A percentile compares a stretch with the other conserved stretches of the same genome.
phyloP scores from a whole-genome alignment of 2,888 invertebrate genomes.

The Acleris literana region DNA sequence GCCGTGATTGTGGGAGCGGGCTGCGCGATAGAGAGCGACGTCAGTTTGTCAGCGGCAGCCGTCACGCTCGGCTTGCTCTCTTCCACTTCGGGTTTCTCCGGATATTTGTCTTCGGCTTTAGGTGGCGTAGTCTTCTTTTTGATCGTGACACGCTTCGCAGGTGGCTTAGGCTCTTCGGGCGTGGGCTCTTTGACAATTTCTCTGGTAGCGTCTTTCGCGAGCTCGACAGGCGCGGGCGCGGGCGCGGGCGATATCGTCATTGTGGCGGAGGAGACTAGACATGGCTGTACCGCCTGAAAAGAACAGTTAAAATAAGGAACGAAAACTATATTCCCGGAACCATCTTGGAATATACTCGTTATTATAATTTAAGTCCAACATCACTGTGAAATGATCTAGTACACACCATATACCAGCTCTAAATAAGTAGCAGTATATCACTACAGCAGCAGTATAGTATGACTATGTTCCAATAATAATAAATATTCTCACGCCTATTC shows the following conservation, averaged over 20 bases:
- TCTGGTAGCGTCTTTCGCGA: constrained; percentile 59
- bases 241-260: constrained; percentile 69
- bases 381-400: no score
- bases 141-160: constrained; percentile 50
- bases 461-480: no score
- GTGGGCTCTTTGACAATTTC: constrained; percentile 54
- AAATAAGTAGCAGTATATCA: no score
- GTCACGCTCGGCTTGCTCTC: constrained; percentile 62
- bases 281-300: constrained; percentile 54
- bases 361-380: no score
- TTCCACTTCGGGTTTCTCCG: constrained; percentile 65
- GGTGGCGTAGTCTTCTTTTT: constrained; percentile 61
- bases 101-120: constrained; percentile 55
- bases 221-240: constrained; percentile 42
- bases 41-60: constrained; percentile 70
- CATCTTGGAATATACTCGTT: neutral
- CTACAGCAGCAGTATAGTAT: no score
- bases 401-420: no score
- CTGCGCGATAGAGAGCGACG: constrained; percentile 64
- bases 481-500: no score
- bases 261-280: constrained; percentile 72
- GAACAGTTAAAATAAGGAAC: neutral
- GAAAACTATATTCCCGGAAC: neutral
- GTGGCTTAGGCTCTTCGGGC: constrained; percentile 58
- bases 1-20: constrained; percentile 53